Evolutionary conservation across 2,888 invertebrate genomes (phyloP).

Genomic region (Enoplolaimus lenunculus): DNA sequence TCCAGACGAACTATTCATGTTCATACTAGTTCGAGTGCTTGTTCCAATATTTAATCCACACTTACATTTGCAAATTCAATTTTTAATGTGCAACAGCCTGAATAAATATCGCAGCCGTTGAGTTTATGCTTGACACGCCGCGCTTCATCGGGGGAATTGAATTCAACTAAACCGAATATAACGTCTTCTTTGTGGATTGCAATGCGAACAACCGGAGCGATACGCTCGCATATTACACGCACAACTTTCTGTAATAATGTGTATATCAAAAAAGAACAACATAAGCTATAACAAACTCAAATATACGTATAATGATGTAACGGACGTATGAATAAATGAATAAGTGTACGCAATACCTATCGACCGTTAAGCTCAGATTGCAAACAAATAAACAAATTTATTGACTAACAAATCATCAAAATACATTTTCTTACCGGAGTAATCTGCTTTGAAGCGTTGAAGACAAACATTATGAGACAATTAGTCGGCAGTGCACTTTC

Average conservation of each 20-base stretch:
- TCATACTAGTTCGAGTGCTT: too few species aligned
- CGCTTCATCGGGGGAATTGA: conserved; percentile 61
- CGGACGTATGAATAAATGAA: too few species aligned
- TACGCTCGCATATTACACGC: conserved; percentile 84
- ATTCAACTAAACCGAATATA: conserved; percentile 20
- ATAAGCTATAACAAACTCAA: too few species aligned
- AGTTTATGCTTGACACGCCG: conserved; percentile 79
- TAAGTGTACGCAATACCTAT: too few species aligned
- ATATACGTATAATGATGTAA: too few species aligned
- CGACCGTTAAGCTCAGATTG: too few species aligned
- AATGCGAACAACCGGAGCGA: conserved; percentile 84
- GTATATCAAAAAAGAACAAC: neutral
- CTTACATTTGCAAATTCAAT: conserved; percentile 93
- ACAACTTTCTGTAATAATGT: conserved; percentile 72
- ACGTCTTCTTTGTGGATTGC: conserved; percentile 52
- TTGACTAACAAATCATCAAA: too few species aligned
- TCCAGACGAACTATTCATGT: too few species aligned
- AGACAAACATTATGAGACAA: conserved; percentile 79
- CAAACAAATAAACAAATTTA: too few species aligned
- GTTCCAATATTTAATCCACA: too few species aligned
- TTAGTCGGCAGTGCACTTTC: conserved; percentile 21
- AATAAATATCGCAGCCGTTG: conserved; percentile 94
- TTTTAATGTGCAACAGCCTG: conserved; percentile 93
- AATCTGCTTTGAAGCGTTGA: conserved; percentile 94
- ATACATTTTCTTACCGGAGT: conserved; percentile 98